Base-by-base conservation (phyloP, 2,888 invertebrate species). In the Brachypalpus laphriformis region DNA sequence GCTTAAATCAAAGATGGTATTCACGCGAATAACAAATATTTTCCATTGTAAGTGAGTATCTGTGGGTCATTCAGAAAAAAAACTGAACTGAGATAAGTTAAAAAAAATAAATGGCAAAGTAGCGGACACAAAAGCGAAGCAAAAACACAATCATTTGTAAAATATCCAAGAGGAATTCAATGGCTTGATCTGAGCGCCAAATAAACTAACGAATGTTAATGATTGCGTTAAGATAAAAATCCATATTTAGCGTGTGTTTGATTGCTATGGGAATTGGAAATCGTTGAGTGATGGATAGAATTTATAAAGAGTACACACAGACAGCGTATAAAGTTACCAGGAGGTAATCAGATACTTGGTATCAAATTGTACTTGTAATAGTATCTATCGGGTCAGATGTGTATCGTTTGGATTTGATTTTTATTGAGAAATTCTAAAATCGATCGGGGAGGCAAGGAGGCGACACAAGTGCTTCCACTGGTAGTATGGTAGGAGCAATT, bases 1-100 rank as follows among this genome's bases (percentile, higher is more conserved):
- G 47, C 47, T 72, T 45, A 54, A 61, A 59, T 66, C 72, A 66
- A 34, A 49, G 40, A 61, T 45, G 76, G 68, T 70, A 59, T 65
- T 71, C 71, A 77, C 51, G 77, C 40, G 59, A 71, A 82, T 71
- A 63, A 65, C 57, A 65, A 54, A 77, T 77, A 34, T 66, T 20
- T 57, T 51, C 42, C 9, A 51, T 61, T 51, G 57, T 42, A 14
- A 34, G 5, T 25, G 6, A 18, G 49, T 16, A 51, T 37, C 59
- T 61, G 40, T 59, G 72, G 59, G 28, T 49, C 28, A 18, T 45
- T 56, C 1, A 34, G 22, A 20, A 31, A 11, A 14, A 45, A 14
- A 56, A 57, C 56, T 22, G 31, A 45, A 1, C 37, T 2, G 3
- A 18, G 16, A 8, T 3, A 25, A 11, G 25, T n/a, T 5, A 8